Evolutionary conservation across 2,113 vertebrate species (phyloP), one percentile per base, ranked within the genome.

Genomic region (Epinephelus moara): DNA sequence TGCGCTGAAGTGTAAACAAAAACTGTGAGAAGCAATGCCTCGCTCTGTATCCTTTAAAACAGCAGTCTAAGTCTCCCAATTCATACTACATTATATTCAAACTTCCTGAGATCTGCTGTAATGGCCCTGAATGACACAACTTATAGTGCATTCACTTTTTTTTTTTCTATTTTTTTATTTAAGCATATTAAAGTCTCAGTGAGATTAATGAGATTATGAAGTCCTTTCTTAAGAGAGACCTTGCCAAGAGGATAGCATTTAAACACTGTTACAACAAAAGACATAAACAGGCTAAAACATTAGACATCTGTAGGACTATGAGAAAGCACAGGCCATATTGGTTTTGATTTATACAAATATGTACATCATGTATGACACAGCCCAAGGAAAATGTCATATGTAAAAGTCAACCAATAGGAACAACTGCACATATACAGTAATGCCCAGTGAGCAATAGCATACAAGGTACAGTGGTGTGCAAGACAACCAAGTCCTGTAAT

Each of bases 11-110:
- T 0, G 30, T 56, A 74, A 66, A 56, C 56, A 80, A 73, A 75
- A 76, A 59, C 30, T 59, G 21, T 72, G 69, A 86, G 64, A 17
- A 57, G 27, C 18, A 56, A 63, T 52, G 53, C 19, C 40, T 59
- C 11, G 5, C 59, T 47, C 13, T 42, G 11, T 21, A 17, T 30
- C 66, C 40, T 67, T 47, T 18, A 17, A 66, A 78, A 84, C 50
- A 23, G 15, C 7, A 56, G 19, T 25, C 12, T 27, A 30, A 23
- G 12, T 18, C 45, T 30, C 17, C 23, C 12, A 63, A 9, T 55
- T 49, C 13, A 73, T 15, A 49, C 23, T 13, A 62, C 13, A 25
- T 75, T 40, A 47, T n/a, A 45, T 74, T 66, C 25, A 45, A 23
- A 63, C 6, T 45, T 69, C 7, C 12, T 30, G 17, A 72, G 19